A percentile compares a stretch with the other conserved stretches of the same genome.
These are phyloP conservation scores for Syrrhaptes paradoxus DNA, from an alignment of 2,113 vertebrate species.

Conservation along the genomic window DNA sequence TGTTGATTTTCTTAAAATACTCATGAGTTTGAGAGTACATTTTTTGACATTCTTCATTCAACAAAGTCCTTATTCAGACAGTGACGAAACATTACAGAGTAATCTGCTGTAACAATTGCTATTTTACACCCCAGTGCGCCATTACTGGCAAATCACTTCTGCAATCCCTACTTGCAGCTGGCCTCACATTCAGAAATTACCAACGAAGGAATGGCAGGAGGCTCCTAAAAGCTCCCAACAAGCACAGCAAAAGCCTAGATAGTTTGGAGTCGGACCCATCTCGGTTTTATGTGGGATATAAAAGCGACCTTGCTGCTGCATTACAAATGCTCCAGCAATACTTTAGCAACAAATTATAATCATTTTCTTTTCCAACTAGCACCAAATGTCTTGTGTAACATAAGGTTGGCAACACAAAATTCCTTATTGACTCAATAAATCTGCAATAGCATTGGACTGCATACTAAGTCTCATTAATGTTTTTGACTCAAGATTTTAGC, in stretches of 20 bases:
- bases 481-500: neutral
- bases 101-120: neutral
- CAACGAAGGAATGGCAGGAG: neutral
- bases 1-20: neutral
- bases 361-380: neutral
- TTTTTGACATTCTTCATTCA: neutral
- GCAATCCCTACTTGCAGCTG: neutral
- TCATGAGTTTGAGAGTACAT: neutral
- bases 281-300: neutral
- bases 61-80: neutral
- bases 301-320: neutral
- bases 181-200: neutral
- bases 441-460: neutral
- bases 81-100: neutral
- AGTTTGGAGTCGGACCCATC: neutral
- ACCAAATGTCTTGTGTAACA: neutral
- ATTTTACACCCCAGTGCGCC: neutral
- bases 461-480: neutral
- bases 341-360: neutral
- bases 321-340: neutral
- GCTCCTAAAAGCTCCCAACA: neutral
- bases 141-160: slow-evolving; percentile 5
- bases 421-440: neutral
- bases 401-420: neutral
- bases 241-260: neutral